phyloP scores from a whole-genome alignment of 2,113 vertebrate genomes.

The Callaeas wilsoni region DNA sequence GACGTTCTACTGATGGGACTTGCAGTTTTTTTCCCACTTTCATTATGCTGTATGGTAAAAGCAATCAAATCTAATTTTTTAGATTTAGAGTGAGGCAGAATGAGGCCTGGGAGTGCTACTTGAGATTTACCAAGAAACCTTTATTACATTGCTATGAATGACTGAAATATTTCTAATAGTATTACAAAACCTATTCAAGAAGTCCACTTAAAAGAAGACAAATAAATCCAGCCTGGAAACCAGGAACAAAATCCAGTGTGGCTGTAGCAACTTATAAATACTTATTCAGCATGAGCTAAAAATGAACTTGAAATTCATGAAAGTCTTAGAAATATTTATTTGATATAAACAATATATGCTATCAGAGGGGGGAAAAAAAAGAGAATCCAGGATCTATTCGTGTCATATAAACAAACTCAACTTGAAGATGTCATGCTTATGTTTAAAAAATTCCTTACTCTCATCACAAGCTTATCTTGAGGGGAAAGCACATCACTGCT shows the following conservation, averaged over 20 bases:
- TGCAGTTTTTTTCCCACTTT: not conserved
- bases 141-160: not conserved
- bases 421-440: not conserved
- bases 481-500: not conserved
- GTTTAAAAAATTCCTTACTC: not conserved
- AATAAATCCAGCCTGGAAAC: not conserved
- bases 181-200: not conserved
- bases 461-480: not conserved
- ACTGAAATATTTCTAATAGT: not conserved
- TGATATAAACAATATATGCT: not conserved
- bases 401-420: not conserved
- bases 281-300: not conserved
- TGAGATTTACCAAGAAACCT: not conserved
- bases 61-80: not conserved
- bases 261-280: not conserved
- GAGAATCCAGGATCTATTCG: not conserved
- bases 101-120: not conserved
- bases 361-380: not conserved
- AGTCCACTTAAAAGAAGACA: not conserved
- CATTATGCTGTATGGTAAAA: not conserved
- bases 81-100: not conserved
- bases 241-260: not conserved
- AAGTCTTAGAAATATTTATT: not conserved
- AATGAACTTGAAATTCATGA: not conserved
- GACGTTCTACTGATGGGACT: fast-evolving